Base-by-base conservation (phyloP, 1,140 invertebrate species). In the Epicauta chinensis region DNA sequence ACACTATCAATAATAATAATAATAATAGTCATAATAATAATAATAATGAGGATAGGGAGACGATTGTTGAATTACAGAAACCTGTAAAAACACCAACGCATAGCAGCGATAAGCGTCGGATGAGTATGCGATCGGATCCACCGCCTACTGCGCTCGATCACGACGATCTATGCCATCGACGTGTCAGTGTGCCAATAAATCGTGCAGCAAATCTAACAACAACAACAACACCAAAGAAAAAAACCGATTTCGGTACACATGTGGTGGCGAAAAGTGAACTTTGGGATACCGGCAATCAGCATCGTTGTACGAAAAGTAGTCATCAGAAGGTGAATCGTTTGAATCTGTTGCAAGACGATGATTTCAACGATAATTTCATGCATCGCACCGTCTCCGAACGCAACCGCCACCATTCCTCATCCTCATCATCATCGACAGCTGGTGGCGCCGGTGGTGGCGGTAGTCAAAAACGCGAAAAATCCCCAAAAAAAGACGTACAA, bases 191-290 rank as follows among this genome's bases (percentile, higher is more conserved):
- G 9, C 59, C 64, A n/a, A 60, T 53, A 15, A 62, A 55, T 17
- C 51, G 58, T 42, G 51, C 36, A n/a, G n/a, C n/a, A n/a, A n/a
- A n/a, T n/a, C n/a, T n/a, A n/a, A n/a, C n/a, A n/a, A n/a, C n/a
- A n/a, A n/a, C n/a, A 23, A 62, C 59, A 3, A 62, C 59, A 3
- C 65, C 63, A 2, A 67, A 69, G 48, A 63, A 63, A 40, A 69
- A 65, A 54, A 47, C 51, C 2, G 66, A 68, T 6, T 65, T 62
- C 44, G 65, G 69, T 1, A 67, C 65, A 1, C 69, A 71, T 52
- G 61, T 71, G 5, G 69, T 71, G 9, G 60, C 67, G 1, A 71
- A 71, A 45, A 69, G 67, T 50, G 69, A 71, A 50, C 53, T 71
- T 3, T 71, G 69, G 69, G 66, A 71, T 49, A 71, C 67, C 2